These are phyloP conservation scores for Antheraea pernyi DNA, from an alignment of 1,140 invertebrate genomes.

Conservation along the genomic window DNA sequence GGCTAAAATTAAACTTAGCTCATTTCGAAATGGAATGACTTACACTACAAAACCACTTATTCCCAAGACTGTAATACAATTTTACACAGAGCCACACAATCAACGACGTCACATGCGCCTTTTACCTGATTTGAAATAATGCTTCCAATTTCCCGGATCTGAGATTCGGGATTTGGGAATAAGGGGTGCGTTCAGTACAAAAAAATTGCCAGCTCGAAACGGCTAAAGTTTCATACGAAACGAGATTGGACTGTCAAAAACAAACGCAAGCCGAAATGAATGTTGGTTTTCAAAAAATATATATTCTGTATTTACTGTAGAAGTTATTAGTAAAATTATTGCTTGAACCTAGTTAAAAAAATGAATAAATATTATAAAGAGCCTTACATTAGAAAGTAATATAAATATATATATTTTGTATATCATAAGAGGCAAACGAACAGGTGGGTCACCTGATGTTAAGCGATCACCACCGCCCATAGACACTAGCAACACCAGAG, in stretches of 20 bases:
- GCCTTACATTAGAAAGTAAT: too few species aligned
- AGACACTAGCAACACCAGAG: too few species aligned
- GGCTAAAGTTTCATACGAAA: conserved; percentile 7
- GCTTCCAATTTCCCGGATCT: conserved; percentile 5
- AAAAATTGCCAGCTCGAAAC: background rate
- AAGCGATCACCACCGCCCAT: too few species aligned
- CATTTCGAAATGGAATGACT: too few species aligned
- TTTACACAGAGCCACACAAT: background rate
- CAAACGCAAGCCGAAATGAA: conserved; percentile 2
- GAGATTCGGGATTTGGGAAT: background rate
- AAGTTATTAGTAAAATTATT: too few species aligned
- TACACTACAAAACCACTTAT: too few species aligned
- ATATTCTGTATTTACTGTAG: background rate
- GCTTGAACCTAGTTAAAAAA: too few species aligned
- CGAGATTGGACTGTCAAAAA: conserved; percentile 13
- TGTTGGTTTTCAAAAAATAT: background rate
- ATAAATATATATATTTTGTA: too few species aligned
- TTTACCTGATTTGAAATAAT: conserved; percentile 2
- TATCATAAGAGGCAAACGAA: too few species aligned
- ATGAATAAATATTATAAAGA: too few species aligned
- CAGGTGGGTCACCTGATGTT: too few species aligned
- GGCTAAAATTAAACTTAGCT: too few species aligned
- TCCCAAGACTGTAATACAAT: background rate
- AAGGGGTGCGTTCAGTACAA: background rate
- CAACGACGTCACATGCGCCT: background rate